These are phyloP conservation scores for Polia nebulosa DNA, from an alignment of 2,888 invertebrate species.

Conservation along the genomic window DNA sequence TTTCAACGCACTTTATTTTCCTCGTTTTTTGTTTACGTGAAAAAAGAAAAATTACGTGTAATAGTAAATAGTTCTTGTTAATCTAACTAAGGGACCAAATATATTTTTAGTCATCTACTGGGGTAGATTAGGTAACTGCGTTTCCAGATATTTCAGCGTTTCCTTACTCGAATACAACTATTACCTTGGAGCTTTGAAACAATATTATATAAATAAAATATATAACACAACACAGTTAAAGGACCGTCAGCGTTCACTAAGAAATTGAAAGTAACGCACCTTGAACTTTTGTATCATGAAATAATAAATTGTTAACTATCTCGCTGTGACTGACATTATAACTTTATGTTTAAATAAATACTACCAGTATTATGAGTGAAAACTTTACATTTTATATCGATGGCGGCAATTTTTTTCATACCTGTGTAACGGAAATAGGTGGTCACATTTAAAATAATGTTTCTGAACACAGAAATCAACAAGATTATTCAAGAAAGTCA, in stretches of 20 bases:
- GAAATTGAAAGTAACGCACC: constrained; percentile 75
- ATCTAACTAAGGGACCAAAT: too few relatives aligned
- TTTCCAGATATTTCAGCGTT: neutral
- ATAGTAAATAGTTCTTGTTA: too few relatives aligned
- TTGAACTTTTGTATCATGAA: constrained; percentile 75
- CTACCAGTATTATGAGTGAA: neutral
- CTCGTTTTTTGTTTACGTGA: too few relatives aligned
- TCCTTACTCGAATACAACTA: neutral
- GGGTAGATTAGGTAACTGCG: too few relatives aligned
- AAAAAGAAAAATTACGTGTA: too few relatives aligned
- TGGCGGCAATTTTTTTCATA: neutral
- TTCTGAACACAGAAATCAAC: too few relatives aligned
- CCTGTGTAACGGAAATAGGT: too few relatives aligned
- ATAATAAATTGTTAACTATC: constrained; percentile 52
- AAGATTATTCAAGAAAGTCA: too few relatives aligned
- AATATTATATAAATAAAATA: constrained; percentile 18
- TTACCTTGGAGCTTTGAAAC: constrained; percentile 22
- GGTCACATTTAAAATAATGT: too few relatives aligned
- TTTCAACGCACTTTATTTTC: too few relatives aligned
- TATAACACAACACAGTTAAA: constrained; percentile 25
- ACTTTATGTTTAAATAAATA: constrained; percentile 40
- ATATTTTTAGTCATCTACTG: too few relatives aligned
- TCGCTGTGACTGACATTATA: constrained; percentile 48
- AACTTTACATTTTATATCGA: neutral
- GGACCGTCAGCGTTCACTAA: constrained; percentile 57